Percentiles rank a stretch among this genome's conserved stretches.
phyloP scores from a whole-genome alignment of 2,113 vertebrate genomes.

The Tinamus guttatus region DNA sequence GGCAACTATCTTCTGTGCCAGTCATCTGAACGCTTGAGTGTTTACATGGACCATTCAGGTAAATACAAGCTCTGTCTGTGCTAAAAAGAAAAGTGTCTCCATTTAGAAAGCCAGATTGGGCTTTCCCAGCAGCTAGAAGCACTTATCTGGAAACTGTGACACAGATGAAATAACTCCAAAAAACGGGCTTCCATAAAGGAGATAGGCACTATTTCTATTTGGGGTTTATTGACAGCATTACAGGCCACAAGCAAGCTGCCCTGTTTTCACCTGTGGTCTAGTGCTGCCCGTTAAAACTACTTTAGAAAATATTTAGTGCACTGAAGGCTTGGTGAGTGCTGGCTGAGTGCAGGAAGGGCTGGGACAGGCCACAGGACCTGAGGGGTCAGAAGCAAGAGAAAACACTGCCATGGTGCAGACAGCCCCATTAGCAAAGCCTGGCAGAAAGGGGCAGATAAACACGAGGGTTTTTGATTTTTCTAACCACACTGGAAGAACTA shows the following conservation, averaged over 20 bases:
- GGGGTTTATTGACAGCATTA: background rate
- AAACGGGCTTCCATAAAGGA: background rate
- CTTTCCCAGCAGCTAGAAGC: background rate
- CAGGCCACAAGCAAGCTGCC: background rate
- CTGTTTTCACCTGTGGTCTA: background rate
- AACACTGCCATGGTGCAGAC: background rate
- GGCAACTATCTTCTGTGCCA: background rate
- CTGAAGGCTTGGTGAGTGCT: background rate
- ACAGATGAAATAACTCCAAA: background rate
- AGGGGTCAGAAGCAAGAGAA: background rate
- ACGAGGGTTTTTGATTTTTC: background rate
- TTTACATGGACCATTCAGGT: background rate
- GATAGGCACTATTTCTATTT: background rate
- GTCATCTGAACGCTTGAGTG: background rate
- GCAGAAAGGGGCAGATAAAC: background rate
- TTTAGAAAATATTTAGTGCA: background rate
- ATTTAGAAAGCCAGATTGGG: background rate
- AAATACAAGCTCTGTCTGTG: background rate
- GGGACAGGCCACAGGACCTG: background rate
- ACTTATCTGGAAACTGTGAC: background rate
- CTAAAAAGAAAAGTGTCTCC: background rate
- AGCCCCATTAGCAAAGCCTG: background rate
- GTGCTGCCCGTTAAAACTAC: background rate
- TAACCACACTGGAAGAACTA: background rate
- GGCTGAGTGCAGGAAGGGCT: background rate